Evolutionary conservation across 2,113 vertebrate species (phyloP), one percentile per base, ranked within the genome.

Genomic region (Pica pica): DNA sequence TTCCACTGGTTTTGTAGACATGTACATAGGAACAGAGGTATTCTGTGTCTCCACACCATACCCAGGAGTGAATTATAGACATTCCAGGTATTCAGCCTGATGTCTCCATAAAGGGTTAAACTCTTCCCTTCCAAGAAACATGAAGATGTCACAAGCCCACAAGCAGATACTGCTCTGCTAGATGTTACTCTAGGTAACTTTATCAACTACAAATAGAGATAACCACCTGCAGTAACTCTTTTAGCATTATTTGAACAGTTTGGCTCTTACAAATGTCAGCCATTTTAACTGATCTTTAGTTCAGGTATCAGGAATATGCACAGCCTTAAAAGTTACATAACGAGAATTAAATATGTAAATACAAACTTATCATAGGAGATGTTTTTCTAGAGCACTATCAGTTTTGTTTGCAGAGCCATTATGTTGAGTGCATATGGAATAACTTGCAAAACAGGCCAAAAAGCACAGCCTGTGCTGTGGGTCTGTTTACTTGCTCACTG

Each of bases 161-260:
- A 57, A 2, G 53, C 57, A 90, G 87, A 83, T 79, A 93, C 52
- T 74, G 46, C 83, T 94, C 88, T 92, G 83, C 83, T 92, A 71
- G 60, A 92, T 91, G 73, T 91, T 93, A 82, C 74, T 94, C 81
- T 49, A 15, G 50, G 87, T 64, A 77, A 65, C 50, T 83, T 96
- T 95, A 96, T 96, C 97, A 93, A 79, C 61, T 67, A 88, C 95
- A 96, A 95, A 94, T 8, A 95, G 28, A 96, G 96, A 96, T 96
- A 97, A 95, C 74, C 55, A 89, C 67, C 42, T 53, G 88, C 92
- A 90, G 70, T 83, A 89, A 64, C 75, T 94, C 74, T 81, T 90
- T 69, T 47, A 91, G 81, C 57, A 70, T 95, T 94, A 89, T 93
- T 95, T 97, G 68, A 95, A 76, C 77, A 89, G 67, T 59, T 59